Conservation (phyloP, 2,113 vertebrate genomes). For the Syngnathoides biaculeatus region DNA sequence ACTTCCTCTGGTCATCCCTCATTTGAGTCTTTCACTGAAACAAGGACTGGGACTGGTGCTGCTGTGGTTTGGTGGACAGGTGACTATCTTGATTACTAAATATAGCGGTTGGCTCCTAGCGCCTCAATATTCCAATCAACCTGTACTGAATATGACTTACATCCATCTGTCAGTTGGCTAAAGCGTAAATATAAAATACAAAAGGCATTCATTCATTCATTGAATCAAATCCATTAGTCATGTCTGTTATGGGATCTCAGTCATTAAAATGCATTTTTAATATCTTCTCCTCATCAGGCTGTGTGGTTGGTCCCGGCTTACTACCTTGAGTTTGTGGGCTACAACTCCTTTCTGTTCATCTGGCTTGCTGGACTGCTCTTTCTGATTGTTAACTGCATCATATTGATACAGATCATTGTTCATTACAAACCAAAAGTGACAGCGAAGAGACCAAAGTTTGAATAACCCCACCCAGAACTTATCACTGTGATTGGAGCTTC, state of each 20-base stretch:
- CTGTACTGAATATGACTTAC: too few species aligned
- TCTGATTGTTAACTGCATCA: slow-evolving; percentile 80
- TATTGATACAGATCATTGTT: slow-evolving; percentile 83
- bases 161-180: too few species aligned
- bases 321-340: slow-evolving; percentile 87
- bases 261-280: not conserved
- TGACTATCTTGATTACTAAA: slow-evolving; percentile 31
- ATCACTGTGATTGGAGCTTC: not conserved
- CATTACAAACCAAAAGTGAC: slow-evolving; percentile 74
- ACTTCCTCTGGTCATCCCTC: slow-evolving; percentile 83
- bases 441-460: slow-evolving; percentile 45
- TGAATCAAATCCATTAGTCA: too few species aligned
- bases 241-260: not conserved
- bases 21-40: slow-evolving; percentile 71
- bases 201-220: too few species aligned
- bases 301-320: slow-evolving; percentile 87
- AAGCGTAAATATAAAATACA: too few species aligned
- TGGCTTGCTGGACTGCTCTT: slow-evolving; percentile 88
- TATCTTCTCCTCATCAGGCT: slow-evolving; percentile 61
- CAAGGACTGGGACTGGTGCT: slow-evolving; percentile 67
- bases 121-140: too few species aligned
- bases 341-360: slow-evolving; percentile 82
- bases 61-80: slow-evolving; percentile 87
- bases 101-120: not conserved
- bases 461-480: slow-evolving; percentile 28